Conservation (phyloP, 2,113 vertebrate species). For the Bombycilla garrulus region DNA sequence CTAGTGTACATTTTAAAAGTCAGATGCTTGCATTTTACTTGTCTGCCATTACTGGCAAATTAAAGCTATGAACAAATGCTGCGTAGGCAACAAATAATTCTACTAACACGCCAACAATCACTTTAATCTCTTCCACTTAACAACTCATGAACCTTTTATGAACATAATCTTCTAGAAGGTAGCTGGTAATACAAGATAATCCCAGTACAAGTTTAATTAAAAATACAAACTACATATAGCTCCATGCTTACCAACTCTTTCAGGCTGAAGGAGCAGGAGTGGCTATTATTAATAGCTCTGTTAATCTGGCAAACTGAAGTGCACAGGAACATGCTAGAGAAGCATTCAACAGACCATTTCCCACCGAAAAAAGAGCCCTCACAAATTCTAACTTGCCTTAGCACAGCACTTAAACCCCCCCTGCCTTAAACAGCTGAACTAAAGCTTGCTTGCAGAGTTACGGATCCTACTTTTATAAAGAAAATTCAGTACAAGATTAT, state of each 20-base stretch:
- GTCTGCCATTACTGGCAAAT: slow-evolving; percentile 45
- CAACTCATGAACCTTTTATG: slow-evolving; percentile 59
- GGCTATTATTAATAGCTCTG: slow-evolving; percentile 48
- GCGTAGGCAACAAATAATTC: slow-evolving; percentile 43
- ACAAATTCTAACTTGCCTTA: slow-evolving; percentile 35
- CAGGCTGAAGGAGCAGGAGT: slow-evolving; percentile 25
- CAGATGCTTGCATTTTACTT: slow-evolving; percentile 6
- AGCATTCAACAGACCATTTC: slow-evolving; percentile 43
- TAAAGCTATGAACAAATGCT: slow-evolving; percentile 32
- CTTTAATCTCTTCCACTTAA: slow-evolving; percentile 63
- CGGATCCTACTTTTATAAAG: background rate
- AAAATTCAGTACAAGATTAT: slow-evolving; percentile 16
- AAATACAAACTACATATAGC: slow-evolving; percentile 41
- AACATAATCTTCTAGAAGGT: slow-evolving; percentile 50
- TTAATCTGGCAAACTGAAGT: slow-evolving; percentile 57
- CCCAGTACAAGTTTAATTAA: slow-evolving; percentile 67
- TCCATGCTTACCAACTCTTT: slow-evolving; percentile 23
- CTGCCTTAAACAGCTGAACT: background rate
- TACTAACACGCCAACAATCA: slow-evolving; percentile 18
- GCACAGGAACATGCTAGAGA: slow-evolving; percentile 9
- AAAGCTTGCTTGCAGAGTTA: slow-evolving; percentile 8
- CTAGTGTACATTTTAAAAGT: background rate
- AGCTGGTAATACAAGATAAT: slow-evolving; percentile 63
- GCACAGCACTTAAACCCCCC: background rate
- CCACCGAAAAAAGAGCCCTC: background rate